A percentile compares a stretch with the other conserved stretches of the same genome.
phyloP scores from a whole-genome alignment of 2,797 vertebrate species.

The Eremophila alpestris region DNA sequence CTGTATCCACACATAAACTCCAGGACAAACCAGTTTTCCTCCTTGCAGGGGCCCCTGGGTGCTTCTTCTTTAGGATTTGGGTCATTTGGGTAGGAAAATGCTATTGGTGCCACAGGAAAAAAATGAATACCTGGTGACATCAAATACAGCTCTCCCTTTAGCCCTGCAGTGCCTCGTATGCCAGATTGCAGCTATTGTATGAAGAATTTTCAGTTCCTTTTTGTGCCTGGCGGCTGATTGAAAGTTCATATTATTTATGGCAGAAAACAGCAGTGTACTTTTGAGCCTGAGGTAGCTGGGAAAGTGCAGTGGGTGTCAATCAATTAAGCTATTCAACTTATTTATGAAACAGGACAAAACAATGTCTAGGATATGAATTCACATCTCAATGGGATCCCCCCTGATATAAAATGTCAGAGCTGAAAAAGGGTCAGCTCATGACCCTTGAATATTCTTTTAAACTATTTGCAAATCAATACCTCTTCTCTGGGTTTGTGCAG shows the following conservation, averaged over 20 bases:
- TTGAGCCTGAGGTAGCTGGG: constrained; percentile 63
- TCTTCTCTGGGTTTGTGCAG: constrained; percentile 53
- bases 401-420: constrained; percentile 69
- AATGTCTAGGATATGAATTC: constrained; percentile 69
- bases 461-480: constrained; percentile 74
- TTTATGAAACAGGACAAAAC: constrained; percentile 73
- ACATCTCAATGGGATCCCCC: constrained; percentile 69
- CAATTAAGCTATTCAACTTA: constrained; percentile 72
- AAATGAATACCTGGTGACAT: constrained; percentile 27
- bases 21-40: not conserved
- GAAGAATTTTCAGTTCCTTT: constrained; percentile 55
- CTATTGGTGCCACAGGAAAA: not conserved
- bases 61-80: not conserved
- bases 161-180: not conserved
- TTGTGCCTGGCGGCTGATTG: constrained; percentile 50
- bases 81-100: not conserved
- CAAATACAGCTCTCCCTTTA: not conserved
- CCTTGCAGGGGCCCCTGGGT: not conserved
- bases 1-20: not conserved
- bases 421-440: constrained; percentile 67
- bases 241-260: constrained; percentile 70
- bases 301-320: constrained; percentile 69
- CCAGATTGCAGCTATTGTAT: constrained; percentile 67
- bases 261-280: constrained; percentile 70
- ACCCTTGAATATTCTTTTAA: constrained; percentile 70